Evolutionary conservation across 2,888 invertebrate species (phyloP), one percentile per base, ranked within the genome.

Genomic region (Drosophila affinis): DNA sequence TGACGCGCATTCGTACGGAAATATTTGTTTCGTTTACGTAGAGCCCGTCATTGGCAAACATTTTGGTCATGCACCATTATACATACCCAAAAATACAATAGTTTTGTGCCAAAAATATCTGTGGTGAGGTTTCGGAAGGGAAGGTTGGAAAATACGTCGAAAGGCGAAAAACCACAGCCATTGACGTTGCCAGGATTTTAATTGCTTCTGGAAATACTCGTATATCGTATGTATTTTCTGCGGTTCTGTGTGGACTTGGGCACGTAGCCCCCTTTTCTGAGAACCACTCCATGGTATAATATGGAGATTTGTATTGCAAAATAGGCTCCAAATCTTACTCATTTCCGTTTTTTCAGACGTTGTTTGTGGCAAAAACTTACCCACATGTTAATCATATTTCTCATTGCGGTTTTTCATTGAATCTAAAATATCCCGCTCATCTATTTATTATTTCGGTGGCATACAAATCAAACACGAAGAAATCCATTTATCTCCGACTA

Each of bases 231-330:
- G 14, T 39, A 39, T 63, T 77, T 68, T 64, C 57, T 39, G 69
- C n/a, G 47, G 62, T 54, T 62, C 49, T 12, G 72, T 74, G 63
- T 67, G 67, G 17, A 56, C 17, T 51, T 29, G 7, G 49, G 72
- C 80, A 85, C 80, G 80, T 81, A 81, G 85, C 24, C 60, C 62
- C 61, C 29, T 45, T 21, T 18, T 45, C n/a, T 29, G n/a, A 18
- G 34, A 67, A 45, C 18, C 49, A 34, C 24, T 32, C 55, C 14
- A 34, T 1, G n/a, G 49, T 51, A 18, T 34, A 56, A 67, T 21
- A 34, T 55, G 63, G 9, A 10, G 24, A 18, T 29, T 51, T 7
- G 5, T 34, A 18, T 51, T 44, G 55, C 27, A 18, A 67, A 39
- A n/a, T n/a, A 34, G 12, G 12, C 34, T 4, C 12, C 12, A 17